These are phyloP conservation scores for Trogon melanurus DNA, from an alignment of 2,113 vertebrate genomes.

Conservation along the genomic window DNA sequence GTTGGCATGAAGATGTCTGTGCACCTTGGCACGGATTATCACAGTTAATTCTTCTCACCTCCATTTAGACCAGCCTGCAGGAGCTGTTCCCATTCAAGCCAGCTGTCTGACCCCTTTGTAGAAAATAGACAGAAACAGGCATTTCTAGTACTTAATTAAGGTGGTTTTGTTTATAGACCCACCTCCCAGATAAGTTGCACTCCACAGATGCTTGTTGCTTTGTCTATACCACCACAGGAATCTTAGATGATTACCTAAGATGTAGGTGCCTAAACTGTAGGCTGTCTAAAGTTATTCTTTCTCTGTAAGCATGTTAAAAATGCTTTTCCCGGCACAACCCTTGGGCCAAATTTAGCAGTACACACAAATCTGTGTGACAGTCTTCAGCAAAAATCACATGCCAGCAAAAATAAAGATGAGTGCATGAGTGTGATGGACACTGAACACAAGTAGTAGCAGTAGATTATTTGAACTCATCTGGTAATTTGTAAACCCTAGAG, in stretches of 20 bases:
- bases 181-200: not conserved
- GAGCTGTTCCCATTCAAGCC: not conserved
- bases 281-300: not conserved
- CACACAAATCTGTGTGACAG: not conserved
- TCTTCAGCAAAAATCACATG: not conserved
- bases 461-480: not conserved
- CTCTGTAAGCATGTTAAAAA: not conserved
- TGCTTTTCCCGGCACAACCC: not conserved
- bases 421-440: not conserved
- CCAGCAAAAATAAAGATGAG: not conserved
- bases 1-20: not conserved
- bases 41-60: not conserved
- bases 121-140: not conserved
- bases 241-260: not conserved
- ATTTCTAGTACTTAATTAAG: not conserved
- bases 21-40: not conserved
- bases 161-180: not conserved
- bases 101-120: not conserved
- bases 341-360: not conserved
- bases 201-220: not conserved
- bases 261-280: not conserved
- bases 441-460: not conserved
- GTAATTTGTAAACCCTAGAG: not conserved
- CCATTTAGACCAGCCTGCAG: not conserved
- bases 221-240: not conserved